Conservation (phyloP, 2,797 vertebrate species). For the Menidia menidia region DNA sequence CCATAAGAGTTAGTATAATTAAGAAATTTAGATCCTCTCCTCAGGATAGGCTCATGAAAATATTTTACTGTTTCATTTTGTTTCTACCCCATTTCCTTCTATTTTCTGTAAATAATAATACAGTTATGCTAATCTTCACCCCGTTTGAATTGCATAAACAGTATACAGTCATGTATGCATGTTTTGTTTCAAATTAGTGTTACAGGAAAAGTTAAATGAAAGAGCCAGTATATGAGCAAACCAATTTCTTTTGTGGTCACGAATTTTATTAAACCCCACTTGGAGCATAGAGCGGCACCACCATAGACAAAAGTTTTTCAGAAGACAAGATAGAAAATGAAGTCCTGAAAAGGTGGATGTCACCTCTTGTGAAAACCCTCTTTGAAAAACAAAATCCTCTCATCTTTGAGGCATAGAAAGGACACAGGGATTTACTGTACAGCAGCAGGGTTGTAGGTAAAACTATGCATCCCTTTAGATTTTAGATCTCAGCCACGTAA, state of each 20-base stretch:
- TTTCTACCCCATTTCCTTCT: constrained; percentile 4
- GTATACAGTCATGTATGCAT: neutral
- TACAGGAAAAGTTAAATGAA: neutral
- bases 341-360: constrained; percentile 46
- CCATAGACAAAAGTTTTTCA: neutral
- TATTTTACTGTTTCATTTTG: constrained; percentile 32
- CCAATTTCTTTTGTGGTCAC: constrained; percentile 19
- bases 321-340: constrained; percentile 29
- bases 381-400: constrained; percentile 20
- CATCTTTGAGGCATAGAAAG: constrained; percentile 41
- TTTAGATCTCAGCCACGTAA: constrained; percentile 38
- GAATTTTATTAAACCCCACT: constrained; percentile 20
- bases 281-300: neutral
- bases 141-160: constrained; percentile 16
- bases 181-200: constrained; percentile 5
- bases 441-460: constrained; percentile 26
- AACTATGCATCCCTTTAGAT: constrained; percentile 46
- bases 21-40: constrained; percentile 55
- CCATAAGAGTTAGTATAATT: constrained; percentile 34
- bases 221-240: neutral
- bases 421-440: constrained; percentile 45
- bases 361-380: constrained; percentile 3
- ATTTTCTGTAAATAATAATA: constrained; percentile 9
- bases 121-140: constrained; percentile 12
- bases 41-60: constrained; percentile 62